Percentiles rank a stretch among this genome's conserved stretches.
phyloP scores from a whole-genome alignment of 2,113 vertebrate genomes.

The Spheniscus mendiculus region DNA sequence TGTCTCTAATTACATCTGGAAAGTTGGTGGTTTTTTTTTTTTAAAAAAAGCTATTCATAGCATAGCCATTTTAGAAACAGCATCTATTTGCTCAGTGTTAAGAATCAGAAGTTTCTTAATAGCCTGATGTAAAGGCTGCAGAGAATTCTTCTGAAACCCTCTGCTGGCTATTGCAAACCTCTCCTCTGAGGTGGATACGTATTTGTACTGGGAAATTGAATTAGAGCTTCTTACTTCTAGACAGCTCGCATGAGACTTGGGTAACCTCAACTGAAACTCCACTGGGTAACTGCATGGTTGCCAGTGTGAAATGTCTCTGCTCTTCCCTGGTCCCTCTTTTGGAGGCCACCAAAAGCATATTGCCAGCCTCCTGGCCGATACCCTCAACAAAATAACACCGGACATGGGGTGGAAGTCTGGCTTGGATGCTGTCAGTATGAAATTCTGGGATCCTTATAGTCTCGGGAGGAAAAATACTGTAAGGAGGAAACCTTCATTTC shows the following conservation, averaged over 20 bases:
- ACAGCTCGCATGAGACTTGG: background rate
- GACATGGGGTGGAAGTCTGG: background rate
- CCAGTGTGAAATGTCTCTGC: background rate
- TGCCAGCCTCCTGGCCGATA: accelerated
- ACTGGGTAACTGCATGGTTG: background rate
- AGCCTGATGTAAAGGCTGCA: background rate
- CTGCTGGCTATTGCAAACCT: background rate
- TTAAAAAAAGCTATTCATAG: background rate
- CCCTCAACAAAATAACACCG: background rate
- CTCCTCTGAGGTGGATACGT: background rate
- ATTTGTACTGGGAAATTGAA: background rate
- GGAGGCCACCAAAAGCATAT: background rate
- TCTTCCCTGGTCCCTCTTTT: background rate
- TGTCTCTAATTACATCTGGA: background rate
- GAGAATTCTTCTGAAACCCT: background rate
- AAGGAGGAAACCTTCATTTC: background rate
- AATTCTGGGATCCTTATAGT: background rate
- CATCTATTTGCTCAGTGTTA: background rate
- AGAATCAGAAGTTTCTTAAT: background rate
- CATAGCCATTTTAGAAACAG: background rate
- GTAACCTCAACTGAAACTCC: background rate
- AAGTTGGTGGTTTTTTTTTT: background rate
- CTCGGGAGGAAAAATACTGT: background rate
- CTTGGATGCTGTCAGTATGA: background rate
- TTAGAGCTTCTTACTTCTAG: background rate